phyloP scores from a whole-genome alignment of 2,113 vertebrate genomes.

The Ictalurus punctatus region DNA sequence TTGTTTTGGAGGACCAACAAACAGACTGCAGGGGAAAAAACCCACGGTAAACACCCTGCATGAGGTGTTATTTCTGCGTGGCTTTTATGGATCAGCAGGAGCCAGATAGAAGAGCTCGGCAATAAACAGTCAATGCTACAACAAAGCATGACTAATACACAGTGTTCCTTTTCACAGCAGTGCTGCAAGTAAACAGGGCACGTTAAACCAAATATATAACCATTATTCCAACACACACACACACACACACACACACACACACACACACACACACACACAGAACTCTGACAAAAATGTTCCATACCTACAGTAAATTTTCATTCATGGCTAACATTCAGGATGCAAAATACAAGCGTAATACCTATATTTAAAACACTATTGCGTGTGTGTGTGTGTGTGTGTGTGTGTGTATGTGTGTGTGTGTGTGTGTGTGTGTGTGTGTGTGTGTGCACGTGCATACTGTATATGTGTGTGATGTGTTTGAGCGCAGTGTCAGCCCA shows the following conservation, averaged over 20 bases:
- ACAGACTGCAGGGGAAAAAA: too few species aligned
- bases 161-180: background rate
- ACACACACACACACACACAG: background rate
- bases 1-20: slow-evolving; percentile 9
- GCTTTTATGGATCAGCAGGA: slow-evolving; percentile 29
- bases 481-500: background rate
- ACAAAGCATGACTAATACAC: slow-evolving; percentile 23
- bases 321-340: background rate
- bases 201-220: background rate
- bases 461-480: background rate
- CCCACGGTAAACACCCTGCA: background rate
- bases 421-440: background rate
- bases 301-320: background rate
- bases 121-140: slow-evolving; percentile 18
- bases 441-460: background rate
- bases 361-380: background rate
- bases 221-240: background rate
- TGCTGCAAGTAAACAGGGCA: background rate
- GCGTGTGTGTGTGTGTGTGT: background rate
- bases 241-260: background rate
- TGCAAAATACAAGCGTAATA: background rate
- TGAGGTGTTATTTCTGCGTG: slow-evolving; percentile 14
- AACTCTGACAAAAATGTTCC: background rate
- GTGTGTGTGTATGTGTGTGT: background rate
- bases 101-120: background rate